Evolutionary conservation across 2,113 vertebrate genomes (phyloP).

Genomic region (Sula dactylatra): DNA sequence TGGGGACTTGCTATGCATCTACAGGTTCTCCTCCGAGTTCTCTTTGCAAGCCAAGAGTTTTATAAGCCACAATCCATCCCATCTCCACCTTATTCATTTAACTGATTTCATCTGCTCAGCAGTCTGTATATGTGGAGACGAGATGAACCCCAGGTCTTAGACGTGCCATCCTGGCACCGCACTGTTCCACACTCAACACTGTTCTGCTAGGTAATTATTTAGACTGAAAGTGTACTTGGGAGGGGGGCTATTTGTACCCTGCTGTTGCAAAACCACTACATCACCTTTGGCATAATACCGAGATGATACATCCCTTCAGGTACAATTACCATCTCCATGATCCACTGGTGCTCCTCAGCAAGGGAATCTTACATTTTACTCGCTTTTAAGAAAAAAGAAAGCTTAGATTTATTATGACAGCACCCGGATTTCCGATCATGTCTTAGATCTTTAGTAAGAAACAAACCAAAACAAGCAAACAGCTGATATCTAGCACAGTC

Average conservation of each 20-base stretch:
- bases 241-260: neutral
- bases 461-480: neutral
- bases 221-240: neutral
- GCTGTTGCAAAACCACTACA: neutral
- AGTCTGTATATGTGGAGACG: neutral
- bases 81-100: neutral
- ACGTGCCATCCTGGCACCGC: accelerated
- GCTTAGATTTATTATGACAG: neutral
- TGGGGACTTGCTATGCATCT: accelerated
- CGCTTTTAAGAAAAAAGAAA: neutral
- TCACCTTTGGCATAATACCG: neutral
- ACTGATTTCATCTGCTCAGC: neutral
- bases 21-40: neutral
- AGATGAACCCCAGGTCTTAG: neutral
- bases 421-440: accelerated
- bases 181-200: neutral
- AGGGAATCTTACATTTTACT: neutral
- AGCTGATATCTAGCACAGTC: neutral
- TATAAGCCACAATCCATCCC: neutral
- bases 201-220: neutral
- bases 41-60: neutral
- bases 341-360: neutral
- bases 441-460: neutral
- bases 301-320: neutral
- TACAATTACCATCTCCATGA: accelerated